phyloP scores from a whole-genome alignment of 1,140 invertebrate species.

The Bombus waltoni region DNA sequence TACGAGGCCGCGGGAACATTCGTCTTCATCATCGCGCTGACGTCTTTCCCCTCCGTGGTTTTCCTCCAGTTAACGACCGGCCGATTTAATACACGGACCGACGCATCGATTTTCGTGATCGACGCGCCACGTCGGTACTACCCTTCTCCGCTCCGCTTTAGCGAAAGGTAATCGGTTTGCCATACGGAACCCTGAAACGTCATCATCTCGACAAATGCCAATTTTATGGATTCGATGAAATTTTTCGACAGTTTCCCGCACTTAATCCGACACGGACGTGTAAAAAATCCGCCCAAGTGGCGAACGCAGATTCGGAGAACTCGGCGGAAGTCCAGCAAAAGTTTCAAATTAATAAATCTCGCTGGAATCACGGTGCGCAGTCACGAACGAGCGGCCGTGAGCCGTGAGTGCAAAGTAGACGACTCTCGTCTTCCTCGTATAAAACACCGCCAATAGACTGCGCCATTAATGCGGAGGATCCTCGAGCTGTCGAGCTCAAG shows the following conservation, averaged over 20 bases:
- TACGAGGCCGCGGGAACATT: conserved; percentile 34
- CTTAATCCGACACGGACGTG: neutral
- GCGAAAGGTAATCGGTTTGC: neutral
- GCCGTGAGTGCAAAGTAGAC: conserved; percentile 38
- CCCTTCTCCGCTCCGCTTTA: neutral
- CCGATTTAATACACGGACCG: neutral
- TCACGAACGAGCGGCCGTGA: neutral
- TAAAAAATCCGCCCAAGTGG: neutral
- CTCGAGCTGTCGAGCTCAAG: neutral
- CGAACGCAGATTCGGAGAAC: neutral
- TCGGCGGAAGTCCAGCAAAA: neutral
- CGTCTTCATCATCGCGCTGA: conserved; percentile 58
- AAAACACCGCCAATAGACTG: conserved; percentile 39
- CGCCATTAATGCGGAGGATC: conserved; percentile 51
- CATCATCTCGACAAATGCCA: neutral
- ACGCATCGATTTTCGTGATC: neutral
- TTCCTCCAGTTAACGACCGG: neutral
- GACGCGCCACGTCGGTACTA: neutral
- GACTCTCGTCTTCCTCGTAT: conserved; percentile 13
- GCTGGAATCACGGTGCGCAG: neutral
- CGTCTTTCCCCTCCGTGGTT: conserved; percentile 28
- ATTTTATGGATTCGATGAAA: no score
- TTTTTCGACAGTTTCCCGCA: neutral
- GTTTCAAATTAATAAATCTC: conserved; percentile 44
- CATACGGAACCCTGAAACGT: no score